phyloP scores from a whole-genome alignment of 2,888 invertebrate species.

The Torymus auratus region DNA sequence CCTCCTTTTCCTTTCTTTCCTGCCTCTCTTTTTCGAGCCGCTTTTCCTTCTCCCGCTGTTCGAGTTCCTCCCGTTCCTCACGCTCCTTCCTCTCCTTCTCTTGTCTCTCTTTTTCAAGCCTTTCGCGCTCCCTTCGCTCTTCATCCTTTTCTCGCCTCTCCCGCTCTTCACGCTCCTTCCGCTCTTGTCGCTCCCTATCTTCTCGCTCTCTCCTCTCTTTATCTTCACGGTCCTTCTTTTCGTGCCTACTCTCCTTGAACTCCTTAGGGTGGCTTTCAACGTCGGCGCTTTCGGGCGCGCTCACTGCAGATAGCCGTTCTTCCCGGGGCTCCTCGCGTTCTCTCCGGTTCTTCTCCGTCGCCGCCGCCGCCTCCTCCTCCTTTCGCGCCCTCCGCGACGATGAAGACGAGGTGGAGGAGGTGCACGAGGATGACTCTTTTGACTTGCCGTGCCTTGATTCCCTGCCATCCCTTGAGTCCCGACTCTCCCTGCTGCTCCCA shows the following conservation, averaged over 20 bases:
- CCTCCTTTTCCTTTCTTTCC: slow-evolving; percentile 69
- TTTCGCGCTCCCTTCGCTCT: slow-evolving; percentile 51
- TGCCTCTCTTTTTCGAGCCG: slow-evolving; percentile 72
- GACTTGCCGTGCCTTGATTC: slow-evolving; percentile 58
- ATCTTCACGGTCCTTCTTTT: slow-evolving; percentile 67
- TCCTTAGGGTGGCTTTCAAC: slow-evolving; percentile 54
- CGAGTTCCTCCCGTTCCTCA: slow-evolving; percentile 67
- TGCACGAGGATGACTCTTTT: slow-evolving; percentile 23
- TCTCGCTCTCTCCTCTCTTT: slow-evolving; percentile 70
- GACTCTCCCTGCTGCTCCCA: slow-evolving; percentile 57
- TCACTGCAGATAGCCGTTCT: slow-evolving; percentile 14
- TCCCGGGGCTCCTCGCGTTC: slow-evolving; percentile 54
- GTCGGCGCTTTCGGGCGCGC: slow-evolving; percentile 1
- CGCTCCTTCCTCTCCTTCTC: slow-evolving; percentile 70
- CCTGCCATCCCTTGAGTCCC: slow-evolving; percentile 70
- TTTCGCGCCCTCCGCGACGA: slow-evolving; percentile 70
- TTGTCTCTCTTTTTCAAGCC: slow-evolving; percentile 61
- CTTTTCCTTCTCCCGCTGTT: slow-evolving; percentile 67
- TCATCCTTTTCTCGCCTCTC: slow-evolving; percentile 62
- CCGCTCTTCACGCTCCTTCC: slow-evolving; percentile 63
- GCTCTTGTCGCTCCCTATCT: slow-evolving; percentile 62
- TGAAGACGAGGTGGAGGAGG: slow-evolving; percentile 40
- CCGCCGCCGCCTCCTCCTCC: slow-evolving; percentile 68
- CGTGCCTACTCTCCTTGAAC: slow-evolving; percentile 63
- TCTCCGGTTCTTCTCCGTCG: slow-evolving; percentile 59